Conservation (phyloP, 2,113 vertebrate species). For the Heptranchias perlo region DNA sequence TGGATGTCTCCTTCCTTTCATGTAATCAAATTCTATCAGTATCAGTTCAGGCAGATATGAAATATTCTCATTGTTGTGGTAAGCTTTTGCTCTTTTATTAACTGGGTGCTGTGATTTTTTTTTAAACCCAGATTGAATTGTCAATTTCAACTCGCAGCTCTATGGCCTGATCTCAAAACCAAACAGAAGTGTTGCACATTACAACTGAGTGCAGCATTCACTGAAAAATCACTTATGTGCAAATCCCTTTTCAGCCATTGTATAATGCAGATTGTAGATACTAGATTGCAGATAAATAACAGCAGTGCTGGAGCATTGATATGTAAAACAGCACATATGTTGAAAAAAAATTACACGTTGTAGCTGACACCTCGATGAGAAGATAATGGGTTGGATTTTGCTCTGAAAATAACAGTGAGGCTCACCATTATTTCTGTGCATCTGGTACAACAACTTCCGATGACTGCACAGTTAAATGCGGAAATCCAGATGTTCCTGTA, state of each 20-base stretch:
- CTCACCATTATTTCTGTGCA: too few species aligned
- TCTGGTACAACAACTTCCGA: too few species aligned
- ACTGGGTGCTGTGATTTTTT: not conserved
- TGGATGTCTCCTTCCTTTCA: not conserved
- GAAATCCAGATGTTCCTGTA: too few species aligned
- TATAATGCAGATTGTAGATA: not conserved
- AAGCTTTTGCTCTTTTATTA: conserved; percentile 26
- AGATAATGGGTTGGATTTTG: too few species aligned
- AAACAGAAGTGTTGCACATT: too few species aligned
- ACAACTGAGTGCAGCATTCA: not conserved
- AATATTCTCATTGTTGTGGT: not conserved
- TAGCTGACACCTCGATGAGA: not conserved
- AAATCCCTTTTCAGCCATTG: not conserved
- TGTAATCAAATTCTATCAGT: not conserved
- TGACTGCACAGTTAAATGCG: too few species aligned
- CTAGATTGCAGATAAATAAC: not conserved
- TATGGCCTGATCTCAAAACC: not conserved
- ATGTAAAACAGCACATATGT: not conserved
- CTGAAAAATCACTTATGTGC: not conserved
- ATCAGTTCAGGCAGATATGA: not conserved
- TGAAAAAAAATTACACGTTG: not conserved
- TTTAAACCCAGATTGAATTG: not conserved
- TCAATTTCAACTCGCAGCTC: not conserved
- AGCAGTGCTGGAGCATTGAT: not conserved
- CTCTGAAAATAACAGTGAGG: too few species aligned